Evolutionary conservation across 2,888 invertebrate species (phyloP).

Genomic region (Tortrix viridana): DNA sequence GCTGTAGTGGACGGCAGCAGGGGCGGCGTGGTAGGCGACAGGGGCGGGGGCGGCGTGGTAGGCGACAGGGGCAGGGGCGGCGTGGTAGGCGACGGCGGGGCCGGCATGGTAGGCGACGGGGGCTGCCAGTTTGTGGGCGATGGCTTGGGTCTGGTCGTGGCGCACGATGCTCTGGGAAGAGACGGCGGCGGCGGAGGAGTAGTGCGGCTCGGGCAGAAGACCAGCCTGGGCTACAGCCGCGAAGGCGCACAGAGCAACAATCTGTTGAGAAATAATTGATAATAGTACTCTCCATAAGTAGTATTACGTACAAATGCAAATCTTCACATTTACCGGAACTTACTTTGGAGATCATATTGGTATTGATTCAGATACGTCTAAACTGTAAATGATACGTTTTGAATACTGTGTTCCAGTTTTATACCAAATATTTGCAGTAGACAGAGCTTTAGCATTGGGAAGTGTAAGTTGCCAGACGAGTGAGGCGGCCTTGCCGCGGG

Average conservation of each 20-base stretch:
- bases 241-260: slow-evolving; percentile 52
- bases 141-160: slow-evolving; percentile 59
- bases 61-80: slow-evolving; percentile 47
- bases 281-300: neutral
- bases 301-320: slow-evolving; percentile 12
- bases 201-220: slow-evolving; percentile 60
- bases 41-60: slow-evolving; percentile 43
- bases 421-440: slow-evolving; percentile 34
- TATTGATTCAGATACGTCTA: slow-evolving; percentile 16
- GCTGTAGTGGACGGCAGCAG: slow-evolving; percentile 43
- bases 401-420: slow-evolving; percentile 30
- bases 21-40: slow-evolving; percentile 46
- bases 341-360: slow-evolving; percentile 49
- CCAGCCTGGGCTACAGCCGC: slow-evolving; percentile 54
- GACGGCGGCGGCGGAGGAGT: slow-evolving; percentile 58
- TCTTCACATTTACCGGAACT: slow-evolving; percentile 23
- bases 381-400: slow-evolving; percentile 36
- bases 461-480: neutral
- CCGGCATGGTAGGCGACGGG: slow-evolving; percentile 48
- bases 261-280: slow-evolving; percentile 39
- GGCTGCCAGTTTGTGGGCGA: slow-evolving; percentile 31
- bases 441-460: slow-evolving; percentile 9
- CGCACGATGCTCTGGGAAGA: slow-evolving; percentile 68
- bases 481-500: slow-evolving; percentile 14
- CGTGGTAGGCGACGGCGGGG: slow-evolving; percentile 46